Percentiles rank a stretch among this genome's conserved stretches.
These are phyloP conservation scores for Eupithecia pulchellata DNA, from an alignment of 2,888 invertebrate species.

Conservation along the genomic window DNA sequence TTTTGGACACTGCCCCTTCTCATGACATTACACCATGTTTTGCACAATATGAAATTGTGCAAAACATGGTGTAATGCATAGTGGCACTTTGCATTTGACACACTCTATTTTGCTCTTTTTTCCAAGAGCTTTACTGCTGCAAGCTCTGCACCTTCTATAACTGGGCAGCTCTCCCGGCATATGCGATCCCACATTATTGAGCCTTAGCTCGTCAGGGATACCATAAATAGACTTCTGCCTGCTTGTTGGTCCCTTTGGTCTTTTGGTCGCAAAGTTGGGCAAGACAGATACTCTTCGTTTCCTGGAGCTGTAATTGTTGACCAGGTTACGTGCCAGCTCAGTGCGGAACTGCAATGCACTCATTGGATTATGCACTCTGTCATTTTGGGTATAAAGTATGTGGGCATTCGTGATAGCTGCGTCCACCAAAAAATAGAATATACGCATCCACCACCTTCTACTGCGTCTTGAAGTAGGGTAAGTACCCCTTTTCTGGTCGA, in stretches of 20 bases:
- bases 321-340: constrained; percentile 30
- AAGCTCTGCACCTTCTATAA: constrained; percentile 37
- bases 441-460: constrained; percentile 24
- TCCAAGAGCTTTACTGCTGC: constrained; percentile 33
- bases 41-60: constrained; percentile 38
- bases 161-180: constrained; percentile 38
- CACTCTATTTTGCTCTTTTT: constrained; percentile 35
- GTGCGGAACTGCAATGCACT: constrained; percentile 30
- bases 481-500: too few relatives aligned
- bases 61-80: constrained; percentile 27
- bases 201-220: constrained; percentile 32
- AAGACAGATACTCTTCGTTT: constrained; percentile 25
- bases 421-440: constrained; percentile 24
- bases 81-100: constrained; percentile 20
- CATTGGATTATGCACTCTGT: constrained; percentile 31
- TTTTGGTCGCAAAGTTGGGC: constrained; percentile 33
- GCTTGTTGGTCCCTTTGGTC: constrained; percentile 28
- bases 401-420: constrained; percentile 27
- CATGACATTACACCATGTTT: too few relatives aligned
- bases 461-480: too few relatives aligned
- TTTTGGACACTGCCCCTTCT: constrained; percentile 17
- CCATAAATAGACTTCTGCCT: constrained; percentile 33
- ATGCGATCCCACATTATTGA: constrained; percentile 27
- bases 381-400: constrained; percentile 30
- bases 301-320: constrained; percentile 32